phyloP scores from a whole-genome alignment of 1,140 invertebrate species.

The Drosophila equinoxialis region DNA sequence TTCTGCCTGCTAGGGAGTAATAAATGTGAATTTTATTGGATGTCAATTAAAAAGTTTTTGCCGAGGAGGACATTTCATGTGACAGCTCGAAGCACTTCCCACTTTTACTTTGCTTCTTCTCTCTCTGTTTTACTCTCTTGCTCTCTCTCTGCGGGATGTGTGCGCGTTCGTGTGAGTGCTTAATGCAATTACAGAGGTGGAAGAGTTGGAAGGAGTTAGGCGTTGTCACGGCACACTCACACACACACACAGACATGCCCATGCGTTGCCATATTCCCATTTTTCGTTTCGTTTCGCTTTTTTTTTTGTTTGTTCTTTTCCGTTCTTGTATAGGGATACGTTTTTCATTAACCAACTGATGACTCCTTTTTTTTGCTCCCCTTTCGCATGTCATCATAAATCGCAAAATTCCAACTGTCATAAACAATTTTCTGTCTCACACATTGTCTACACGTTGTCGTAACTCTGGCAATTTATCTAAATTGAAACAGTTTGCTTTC shows the following conservation, averaged over 20 bases:
- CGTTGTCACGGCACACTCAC: constrained; percentile 7
- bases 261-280: background rate
- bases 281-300: constrained; percentile 1
- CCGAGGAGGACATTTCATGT: constrained; percentile 50
- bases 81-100: constrained; percentile 18
- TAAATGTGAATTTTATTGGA: constrained; percentile 81
- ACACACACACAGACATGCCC: constrained; percentile 3
- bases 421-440: constrained; percentile 58
- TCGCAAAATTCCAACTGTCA: constrained; percentile 60
- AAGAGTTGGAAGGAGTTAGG: constrained; percentile 11
- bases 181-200: constrained; percentile 66
- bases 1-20: constrained; percentile 38
- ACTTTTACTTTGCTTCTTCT: background rate
- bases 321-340: constrained; percentile 38
- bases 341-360: constrained; percentile 55
- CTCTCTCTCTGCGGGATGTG: constrained; percentile 18
- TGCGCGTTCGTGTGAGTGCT: constrained; percentile 62
- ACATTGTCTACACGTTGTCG: constrained; percentile 22
- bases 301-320: constrained; percentile 17
- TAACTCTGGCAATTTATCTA: constrained; percentile 55
- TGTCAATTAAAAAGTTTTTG: constrained; percentile 78
- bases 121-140: background rate
- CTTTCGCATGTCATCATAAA: constrained; percentile 49
- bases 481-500: constrained; percentile 66
- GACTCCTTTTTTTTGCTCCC: constrained; percentile 45